Evolutionary conservation across 2,888 invertebrate genomes (phyloP).

Genomic region (Agrochola macilenta): DNA sequence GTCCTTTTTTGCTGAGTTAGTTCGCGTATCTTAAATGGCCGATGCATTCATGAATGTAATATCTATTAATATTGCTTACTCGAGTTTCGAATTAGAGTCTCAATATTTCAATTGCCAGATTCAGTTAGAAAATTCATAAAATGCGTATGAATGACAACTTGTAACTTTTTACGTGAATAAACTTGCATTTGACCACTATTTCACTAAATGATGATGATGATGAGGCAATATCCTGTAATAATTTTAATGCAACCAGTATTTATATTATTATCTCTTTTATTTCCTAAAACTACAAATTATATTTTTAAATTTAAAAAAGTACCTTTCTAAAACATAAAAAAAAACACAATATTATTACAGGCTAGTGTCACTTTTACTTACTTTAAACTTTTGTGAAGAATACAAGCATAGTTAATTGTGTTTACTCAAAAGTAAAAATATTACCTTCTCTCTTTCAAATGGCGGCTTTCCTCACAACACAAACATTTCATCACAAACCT

Average conservation of each 20-base stretch:
- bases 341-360: too few species aligned
- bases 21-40: not conserved
- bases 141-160: not conserved
- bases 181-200: not conserved
- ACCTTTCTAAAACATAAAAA: too few species aligned
- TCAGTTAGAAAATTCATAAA: not conserved
- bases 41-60: conserved; percentile 6
- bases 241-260: not conserved
- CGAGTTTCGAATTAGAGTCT: too few species aligned
- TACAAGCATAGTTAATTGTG: not conserved
- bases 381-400: not conserved
- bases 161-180: not conserved
- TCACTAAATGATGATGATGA: too few species aligned
- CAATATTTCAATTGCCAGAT: not conserved
- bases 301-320: too few species aligned
- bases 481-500: not conserved
- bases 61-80: not conserved
- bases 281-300: too few species aligned
- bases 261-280: not conserved
- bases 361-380: not conserved
- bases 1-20: not conserved
- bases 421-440: not conserved
- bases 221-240: not conserved
- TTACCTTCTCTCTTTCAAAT: not conserved
- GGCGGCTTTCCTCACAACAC: not conserved